Evolutionary conservation across 2,113 vertebrate species (phyloP).

Genomic region (Corythornis madagascariensis): DNA sequence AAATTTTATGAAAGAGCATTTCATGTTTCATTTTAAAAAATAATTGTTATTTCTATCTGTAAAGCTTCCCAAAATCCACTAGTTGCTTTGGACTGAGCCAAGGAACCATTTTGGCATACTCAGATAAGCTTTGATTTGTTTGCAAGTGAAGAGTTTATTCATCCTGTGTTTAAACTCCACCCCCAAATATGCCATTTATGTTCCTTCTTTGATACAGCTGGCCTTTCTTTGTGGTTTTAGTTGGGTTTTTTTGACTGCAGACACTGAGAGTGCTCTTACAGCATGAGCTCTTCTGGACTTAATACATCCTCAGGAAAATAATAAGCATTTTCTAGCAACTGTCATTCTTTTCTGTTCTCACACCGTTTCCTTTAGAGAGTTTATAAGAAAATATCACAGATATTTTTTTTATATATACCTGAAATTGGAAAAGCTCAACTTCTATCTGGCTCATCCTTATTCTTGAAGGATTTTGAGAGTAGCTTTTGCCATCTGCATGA

Average conservation of each 20-base stretch:
- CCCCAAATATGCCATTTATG: too few relatives aligned
- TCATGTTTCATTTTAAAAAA: not conserved
- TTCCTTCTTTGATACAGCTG: too few relatives aligned
- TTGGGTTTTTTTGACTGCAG: not conserved
- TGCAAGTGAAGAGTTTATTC: not conserved
- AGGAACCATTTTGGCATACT: not conserved
- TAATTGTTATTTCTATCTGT: not conserved
- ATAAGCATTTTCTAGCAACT: not conserved
- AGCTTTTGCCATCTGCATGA: not conserved
- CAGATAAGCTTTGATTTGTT: not conserved
- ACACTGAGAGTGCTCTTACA: not conserved
- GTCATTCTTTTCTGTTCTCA: not conserved
- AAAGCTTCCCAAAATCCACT: not conserved
- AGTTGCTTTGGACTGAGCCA: not conserved
- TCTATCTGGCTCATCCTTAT: not conserved
- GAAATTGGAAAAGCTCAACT: not conserved
- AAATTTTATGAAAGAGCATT: not conserved
- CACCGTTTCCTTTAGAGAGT: not conserved
- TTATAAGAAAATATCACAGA: not conserved
- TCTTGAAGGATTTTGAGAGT: not conserved
- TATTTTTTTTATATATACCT: not conserved
- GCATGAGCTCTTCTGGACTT: not conserved
- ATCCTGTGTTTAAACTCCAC: not conserved
- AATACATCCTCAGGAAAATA: not conserved
- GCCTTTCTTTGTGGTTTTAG: too few relatives aligned